Evolutionary conservation across 2,888 invertebrate species (phyloP), one percentile per base, ranked within the genome.

Genomic region (Lagria hirta): DNA sequence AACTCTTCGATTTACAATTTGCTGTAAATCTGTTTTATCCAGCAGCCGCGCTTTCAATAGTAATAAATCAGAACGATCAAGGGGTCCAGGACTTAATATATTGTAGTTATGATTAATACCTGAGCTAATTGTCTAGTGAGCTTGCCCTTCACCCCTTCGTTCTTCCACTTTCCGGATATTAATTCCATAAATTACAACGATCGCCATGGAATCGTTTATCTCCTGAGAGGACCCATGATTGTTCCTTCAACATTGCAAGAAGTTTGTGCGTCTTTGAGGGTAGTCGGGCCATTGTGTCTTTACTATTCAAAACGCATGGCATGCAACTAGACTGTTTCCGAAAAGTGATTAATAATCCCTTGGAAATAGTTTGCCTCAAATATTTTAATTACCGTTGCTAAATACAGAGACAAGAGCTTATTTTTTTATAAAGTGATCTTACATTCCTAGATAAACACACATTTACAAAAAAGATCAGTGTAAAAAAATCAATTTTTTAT

Each of bases 161-260:
- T 55, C 52, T 53, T 52, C 53, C 57, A 53, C 53, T 51, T 54
- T 49, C 60, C 58, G 60, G 60, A 60, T 60, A 60, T 60, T 66
- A 68, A 66, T 66, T 65, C 65, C 65, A 68, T 68, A 68, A 68
- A 66, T 67, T 67, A 61, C 56, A 51, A 53, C 55, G 55, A 55
- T 56, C 50, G 53, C 54, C 49, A 51, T 48, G 48, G 35, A 49
- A 41, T 20, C 42, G 42, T 42, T 42, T 42, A 42, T 33, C 34
- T 42, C 34, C n/a, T n/a, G 24, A 33, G 20, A 35, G 22, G 43
- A 28, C 43, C 35, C 37, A 6, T 20, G 35, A 42, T 24, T 41
- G 34, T 27, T 28, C 7, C 22, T 40, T 24, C 23, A 30, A 24
- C 26, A 15, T 16, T 34, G 17, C 43, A 43, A 43, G 36, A 30